Evolutionary conservation across 2,113 vertebrate genomes (phyloP).

Genomic region (Gopherus evgoodei): DNA sequence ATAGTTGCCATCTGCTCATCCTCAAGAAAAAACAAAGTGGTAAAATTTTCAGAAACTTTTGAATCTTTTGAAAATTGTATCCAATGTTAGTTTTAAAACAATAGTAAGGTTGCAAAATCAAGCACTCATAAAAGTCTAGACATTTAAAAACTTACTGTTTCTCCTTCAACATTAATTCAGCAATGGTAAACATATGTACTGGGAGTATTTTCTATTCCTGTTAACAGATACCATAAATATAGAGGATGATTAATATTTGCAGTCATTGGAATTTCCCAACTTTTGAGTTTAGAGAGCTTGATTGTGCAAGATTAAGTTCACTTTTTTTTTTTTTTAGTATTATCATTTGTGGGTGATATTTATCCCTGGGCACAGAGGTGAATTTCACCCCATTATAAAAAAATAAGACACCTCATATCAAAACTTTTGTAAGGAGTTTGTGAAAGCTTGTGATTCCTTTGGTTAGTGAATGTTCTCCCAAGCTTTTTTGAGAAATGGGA

Average conservation of each 20-base stretch:
- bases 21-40: slow-evolving; percentile 29
- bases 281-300: slow-evolving; percentile 4
- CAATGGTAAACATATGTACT: slow-evolving; percentile 52
- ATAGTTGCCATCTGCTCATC: background rate
- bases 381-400: slow-evolving; percentile 16
- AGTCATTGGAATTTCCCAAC: slow-evolving; percentile 24
- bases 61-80: slow-evolving; percentile 52
- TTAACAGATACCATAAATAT: slow-evolving; percentile 29
- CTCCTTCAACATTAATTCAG: slow-evolving; percentile 59
- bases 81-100: slow-evolving; percentile 64
- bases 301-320: background rate
- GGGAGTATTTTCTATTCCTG: slow-evolving; percentile 14
- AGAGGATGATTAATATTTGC: slow-evolving; percentile 26
- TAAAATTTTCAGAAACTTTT: slow-evolving; percentile 7
- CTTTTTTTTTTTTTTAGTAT: background rate
- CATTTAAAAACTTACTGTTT: slow-evolving; percentile 74
- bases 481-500: background rate
- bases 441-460: slow-evolving; percentile 37
- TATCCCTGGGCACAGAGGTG: background rate
- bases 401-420: slow-evolving; percentile 3
- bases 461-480: background rate
- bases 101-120: slow-evolving; percentile 68
- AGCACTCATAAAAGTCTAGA: slow-evolving; percentile 75
- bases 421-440: slow-evolving; percentile 23
- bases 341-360: background rate